These are phyloP conservation scores for Cactoblastis cactorum DNA, from an alignment of 2,888 invertebrate species.

Conservation along the genomic window DNA sequence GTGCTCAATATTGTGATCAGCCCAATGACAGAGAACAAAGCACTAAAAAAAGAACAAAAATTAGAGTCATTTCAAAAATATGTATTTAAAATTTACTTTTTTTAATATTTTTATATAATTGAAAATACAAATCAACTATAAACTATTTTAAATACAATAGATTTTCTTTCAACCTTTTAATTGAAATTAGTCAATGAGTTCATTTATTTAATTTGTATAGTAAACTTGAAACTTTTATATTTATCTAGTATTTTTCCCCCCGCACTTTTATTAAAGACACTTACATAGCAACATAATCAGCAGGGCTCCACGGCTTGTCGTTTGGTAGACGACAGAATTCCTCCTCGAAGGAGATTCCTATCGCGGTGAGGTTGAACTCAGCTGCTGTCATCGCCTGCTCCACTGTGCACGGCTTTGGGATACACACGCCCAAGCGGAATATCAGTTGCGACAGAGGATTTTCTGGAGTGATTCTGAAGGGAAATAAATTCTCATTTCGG, in stretches of 20 bases:
- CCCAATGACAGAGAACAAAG: slow-evolving; percentile 27
- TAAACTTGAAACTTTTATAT: no score
- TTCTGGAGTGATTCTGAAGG: not conserved
- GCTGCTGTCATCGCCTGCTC: slow-evolving; percentile 26
- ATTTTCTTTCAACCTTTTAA: no score
- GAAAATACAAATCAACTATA: no score
- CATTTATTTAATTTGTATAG: no score
- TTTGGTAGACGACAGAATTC: slow-evolving; percentile 32
- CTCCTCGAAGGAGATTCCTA: slow-evolving; percentile 28
- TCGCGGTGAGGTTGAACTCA: slow-evolving; percentile 23
- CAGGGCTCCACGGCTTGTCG: slow-evolving; percentile 36
- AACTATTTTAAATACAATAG: no score
- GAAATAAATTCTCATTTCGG: not conserved
- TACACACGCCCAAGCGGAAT: slow-evolving; percentile 31
- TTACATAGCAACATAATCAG: slow-evolving; percentile 33
- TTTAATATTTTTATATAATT: no score
- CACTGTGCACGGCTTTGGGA: slow-evolving; percentile 37
- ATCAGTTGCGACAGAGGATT: slow-evolving; percentile 6
- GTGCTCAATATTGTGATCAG: slow-evolving; percentile 40
- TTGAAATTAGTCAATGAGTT: no score
- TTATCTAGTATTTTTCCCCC: no score
- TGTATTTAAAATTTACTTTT: no score
- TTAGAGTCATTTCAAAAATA: no score
- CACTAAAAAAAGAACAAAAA: slow-evolving; percentile 19
- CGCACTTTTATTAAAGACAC: no score